Evolutionary conservation across 2,797 vertebrate genomes (phyloP), one percentile per base, ranked within the genome.

Genomic region (Mus minutoides): DNA sequence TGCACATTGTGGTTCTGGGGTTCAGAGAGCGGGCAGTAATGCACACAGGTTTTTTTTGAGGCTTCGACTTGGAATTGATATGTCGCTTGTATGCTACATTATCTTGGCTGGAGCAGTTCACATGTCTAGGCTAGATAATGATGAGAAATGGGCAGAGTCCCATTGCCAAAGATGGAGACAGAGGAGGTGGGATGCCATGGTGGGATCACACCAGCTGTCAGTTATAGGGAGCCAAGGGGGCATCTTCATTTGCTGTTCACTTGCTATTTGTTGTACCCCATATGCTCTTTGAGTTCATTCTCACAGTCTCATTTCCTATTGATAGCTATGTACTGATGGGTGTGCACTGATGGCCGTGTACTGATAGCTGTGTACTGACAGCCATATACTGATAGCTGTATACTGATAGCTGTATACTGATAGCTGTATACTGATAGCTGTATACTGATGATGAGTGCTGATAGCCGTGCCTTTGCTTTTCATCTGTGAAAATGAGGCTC

Each of bases 201-300:
- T 49, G 49, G 49, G 49, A 7, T 80, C 1, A 2, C 6, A 3
- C 83, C 1, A 67, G 17, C 11, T 16, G 26, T 16, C 17, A 3
- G 4, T 12, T 17, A 13, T 0, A 2, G 4, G 62, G 16, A 75
- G 79, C 19, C 9, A 56, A 6, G 5, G 1, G 2, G 21, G 12
- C 19, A 7, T 13, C 3, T 0, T 40, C 26, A 4, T 49, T 71
- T 64, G 80, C 60, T 4, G 14, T n/a, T 34, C 12, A 2, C 4
- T 90, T 10, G 17, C n/a, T 14, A 0, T 34, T 71, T 69, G 46
- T 49, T 26, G 17, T n/a, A 4, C 52, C 29, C 3, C 14, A 0
- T 26, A 1, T 34, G 69, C 58, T 56, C 19, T 80, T 22, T 13
- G 64, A 49, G 24, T 60, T 83, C 69, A 43, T 34, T n/a, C 34